These are phyloP conservation scores for Musca domestica DNA, from an alignment of 1,140 invertebrate genomes.

Conservation along the genomic window DNA sequence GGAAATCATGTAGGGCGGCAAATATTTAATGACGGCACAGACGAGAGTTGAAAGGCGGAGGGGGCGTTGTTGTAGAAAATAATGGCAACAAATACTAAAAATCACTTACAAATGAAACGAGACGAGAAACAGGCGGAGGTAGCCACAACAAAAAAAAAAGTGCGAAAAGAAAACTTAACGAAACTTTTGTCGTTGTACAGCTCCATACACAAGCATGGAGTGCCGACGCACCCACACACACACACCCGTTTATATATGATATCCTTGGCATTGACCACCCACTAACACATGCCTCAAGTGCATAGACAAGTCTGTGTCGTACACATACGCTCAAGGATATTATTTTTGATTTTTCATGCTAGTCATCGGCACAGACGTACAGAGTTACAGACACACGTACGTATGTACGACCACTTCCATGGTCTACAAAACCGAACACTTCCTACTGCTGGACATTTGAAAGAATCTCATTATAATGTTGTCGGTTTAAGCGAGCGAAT, in stretches of 20 bases:
- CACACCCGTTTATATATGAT: no score
- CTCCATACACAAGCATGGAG: no score
- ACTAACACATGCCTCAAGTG: no score
- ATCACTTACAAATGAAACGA: constrained; percentile 13
- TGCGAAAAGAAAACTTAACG: background rate
- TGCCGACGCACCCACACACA: no score
- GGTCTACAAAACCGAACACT: no score
- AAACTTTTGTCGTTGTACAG: background rate
- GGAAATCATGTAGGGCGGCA: background rate
- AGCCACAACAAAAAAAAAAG: background rate
- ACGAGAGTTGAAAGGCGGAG: background rate
- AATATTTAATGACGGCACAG: background rate
- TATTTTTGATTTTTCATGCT: constrained; percentile 15
- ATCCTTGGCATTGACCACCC: no score
- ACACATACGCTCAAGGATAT: background rate
- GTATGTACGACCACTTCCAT: no score
- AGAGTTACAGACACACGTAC: background rate
- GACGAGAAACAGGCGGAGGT: background rate
- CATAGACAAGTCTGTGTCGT: no score
- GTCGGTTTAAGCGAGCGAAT: no score
- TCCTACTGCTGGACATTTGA: no score
- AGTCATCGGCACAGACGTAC: background rate
- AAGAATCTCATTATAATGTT: no score
- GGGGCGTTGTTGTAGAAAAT: background rate
- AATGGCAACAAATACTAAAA: constrained; percentile 16